Evolutionary conservation across 2,888 invertebrate species (phyloP).

Genomic region (Serripes groenlandicus): DNA sequence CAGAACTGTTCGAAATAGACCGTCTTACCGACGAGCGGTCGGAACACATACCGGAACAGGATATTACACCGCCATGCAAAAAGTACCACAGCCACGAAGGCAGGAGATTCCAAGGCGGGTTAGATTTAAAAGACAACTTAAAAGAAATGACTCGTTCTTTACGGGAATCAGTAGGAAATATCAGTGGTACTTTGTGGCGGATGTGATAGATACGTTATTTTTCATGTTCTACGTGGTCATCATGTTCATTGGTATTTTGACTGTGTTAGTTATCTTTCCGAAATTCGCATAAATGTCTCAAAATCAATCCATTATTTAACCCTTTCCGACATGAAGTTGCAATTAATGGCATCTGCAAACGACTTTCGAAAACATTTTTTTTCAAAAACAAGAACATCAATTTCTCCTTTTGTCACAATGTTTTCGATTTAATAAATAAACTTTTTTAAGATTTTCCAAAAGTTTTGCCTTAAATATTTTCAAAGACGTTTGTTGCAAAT

Average conservation of each 20-base stretch:
- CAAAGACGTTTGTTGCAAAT: no score
- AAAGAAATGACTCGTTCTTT: slow-evolving; percentile 16
- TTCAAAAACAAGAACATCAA: no score
- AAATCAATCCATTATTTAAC: no score
- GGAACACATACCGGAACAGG: slow-evolving; percentile 27
- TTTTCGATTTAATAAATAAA: no score
- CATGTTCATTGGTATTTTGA: slow-evolving; percentile 78
- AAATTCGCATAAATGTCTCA: slow-evolving; percentile 48
- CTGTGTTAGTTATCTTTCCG: slow-evolving; percentile 74
- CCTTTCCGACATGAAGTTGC: no score
- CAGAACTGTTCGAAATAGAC: slow-evolving; percentile 43
- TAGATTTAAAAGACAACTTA: slow-evolving; percentile 3
- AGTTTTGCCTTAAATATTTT: no score
- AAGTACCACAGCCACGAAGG: background rate
- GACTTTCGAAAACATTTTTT: no score
- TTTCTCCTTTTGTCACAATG: no score
- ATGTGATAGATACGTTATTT: slow-evolving; percentile 79
- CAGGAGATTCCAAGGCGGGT: background rate
- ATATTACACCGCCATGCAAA: slow-evolving; percentile 21
- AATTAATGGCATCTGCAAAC: no score
- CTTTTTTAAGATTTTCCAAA: no score
- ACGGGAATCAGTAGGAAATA: slow-evolving; percentile 65
- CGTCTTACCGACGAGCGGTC: slow-evolving; percentile 61
- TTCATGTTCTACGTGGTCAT: slow-evolving; percentile 79
- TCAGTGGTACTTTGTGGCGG: slow-evolving; percentile 82